Percentiles rank a stretch among this genome's conserved stretches.
Conservation (phyloP, 2,888 invertebrate genomes). For the Reticulitermes lucifugus region DNA sequence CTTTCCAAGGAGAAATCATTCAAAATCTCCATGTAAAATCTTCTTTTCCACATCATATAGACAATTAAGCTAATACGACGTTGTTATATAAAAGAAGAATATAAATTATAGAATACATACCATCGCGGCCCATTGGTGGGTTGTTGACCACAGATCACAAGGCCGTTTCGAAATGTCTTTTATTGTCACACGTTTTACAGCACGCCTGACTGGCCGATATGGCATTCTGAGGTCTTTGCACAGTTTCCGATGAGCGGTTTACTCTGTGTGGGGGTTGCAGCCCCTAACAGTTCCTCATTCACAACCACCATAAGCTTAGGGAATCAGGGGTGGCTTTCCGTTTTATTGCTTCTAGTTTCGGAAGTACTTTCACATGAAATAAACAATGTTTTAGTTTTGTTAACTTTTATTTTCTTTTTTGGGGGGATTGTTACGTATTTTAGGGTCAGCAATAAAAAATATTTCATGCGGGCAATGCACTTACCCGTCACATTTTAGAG, state of each 20-base stretch:
- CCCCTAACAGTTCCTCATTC: constrained; percentile 1
- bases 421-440: constrained; percentile 24
- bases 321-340: constrained; percentile 8
- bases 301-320: not conserved
- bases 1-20: no score
- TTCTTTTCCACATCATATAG: no score
- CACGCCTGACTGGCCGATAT: not conserved
- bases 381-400: constrained; percentile 14
- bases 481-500: not conserved
- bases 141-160: no score
- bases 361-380: constrained; percentile 2
- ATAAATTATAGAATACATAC: no score
- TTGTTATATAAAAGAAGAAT: no score
- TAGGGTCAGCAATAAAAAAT: constrained; percentile 33
- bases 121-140: no score
- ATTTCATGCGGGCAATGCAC: constrained; percentile 19
- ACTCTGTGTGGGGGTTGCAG: not conserved
- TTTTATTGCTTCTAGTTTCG: constrained; percentile 5
- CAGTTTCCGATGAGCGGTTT: not conserved
- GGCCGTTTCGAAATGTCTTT: not conserved
- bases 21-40: no score
- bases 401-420: not conserved
- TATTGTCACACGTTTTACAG: not conserved
- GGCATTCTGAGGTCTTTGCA: not conserved
- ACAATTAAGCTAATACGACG: no score